A percentile compares a stretch with the other conserved stretches of the same genome.
Evolutionary conservation across 1,140 invertebrate species (phyloP).

Genomic region (Cydia splendana): DNA sequence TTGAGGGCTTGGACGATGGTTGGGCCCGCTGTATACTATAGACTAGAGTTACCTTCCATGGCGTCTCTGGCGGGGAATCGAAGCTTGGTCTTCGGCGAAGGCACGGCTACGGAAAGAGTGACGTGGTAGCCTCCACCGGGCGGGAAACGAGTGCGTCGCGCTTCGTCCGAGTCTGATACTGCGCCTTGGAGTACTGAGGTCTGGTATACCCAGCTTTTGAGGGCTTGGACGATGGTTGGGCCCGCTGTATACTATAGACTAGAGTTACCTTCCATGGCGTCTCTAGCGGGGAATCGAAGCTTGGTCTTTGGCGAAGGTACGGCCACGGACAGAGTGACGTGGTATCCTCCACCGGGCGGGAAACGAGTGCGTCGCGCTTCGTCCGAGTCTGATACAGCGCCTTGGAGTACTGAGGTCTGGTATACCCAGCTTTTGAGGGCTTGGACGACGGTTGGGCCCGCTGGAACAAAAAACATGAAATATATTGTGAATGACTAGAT

Average conservation of each 20-base stretch:
- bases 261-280: conserved; percentile 59
- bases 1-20: conserved; percentile 50
- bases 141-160: conserved; percentile 62
- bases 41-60: conserved; percentile 52
- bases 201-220: conserved; percentile 65
- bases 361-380: conserved; percentile 58
- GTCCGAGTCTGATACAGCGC: conserved; percentile 57
- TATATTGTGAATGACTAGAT: no score
- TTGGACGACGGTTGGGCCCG: conserved; percentile 46
- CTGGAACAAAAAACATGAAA: conserved; percentile 41
- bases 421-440: conserved; percentile 64
- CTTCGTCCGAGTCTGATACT: conserved; percentile 52
- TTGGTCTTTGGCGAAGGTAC: conserved; percentile 58
- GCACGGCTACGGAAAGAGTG: conserved; percentile 71
- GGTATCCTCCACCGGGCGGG: conserved; percentile 60
- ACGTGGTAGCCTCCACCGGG: conserved; percentile 62
- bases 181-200: conserved; percentile 56
- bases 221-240: conserved; percentile 20
- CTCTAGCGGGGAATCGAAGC: conserved; percentile 60
- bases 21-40: no score
- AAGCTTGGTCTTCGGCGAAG: conserved; percentile 57
- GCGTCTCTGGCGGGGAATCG: conserved; percentile 60
- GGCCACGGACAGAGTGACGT: conserved; percentile 72
- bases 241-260: no score
- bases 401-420: conserved; percentile 53